Evolutionary conservation across 2,797 vertebrate genomes (phyloP).

Genomic region (Notamacropus eugenii): DNA sequence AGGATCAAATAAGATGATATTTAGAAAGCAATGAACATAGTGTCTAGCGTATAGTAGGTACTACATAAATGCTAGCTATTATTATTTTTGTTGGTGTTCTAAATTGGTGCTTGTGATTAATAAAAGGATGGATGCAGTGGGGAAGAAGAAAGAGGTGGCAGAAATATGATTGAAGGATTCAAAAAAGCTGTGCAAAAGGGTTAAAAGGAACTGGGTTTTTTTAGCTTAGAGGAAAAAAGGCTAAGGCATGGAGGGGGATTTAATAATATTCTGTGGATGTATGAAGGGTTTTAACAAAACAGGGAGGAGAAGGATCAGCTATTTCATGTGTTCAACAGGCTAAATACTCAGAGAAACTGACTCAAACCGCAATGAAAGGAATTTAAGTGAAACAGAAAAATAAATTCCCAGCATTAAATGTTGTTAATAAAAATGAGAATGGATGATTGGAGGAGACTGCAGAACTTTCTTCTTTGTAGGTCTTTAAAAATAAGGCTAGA

Average conservation of each 20-base stretch:
- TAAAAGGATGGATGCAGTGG: not conserved
- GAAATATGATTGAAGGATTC: not conserved
- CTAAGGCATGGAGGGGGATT: not conserved
- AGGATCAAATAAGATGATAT: not conserved
- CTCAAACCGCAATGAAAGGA: not conserved
- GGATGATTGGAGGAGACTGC: not conserved
- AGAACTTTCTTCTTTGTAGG: not conserved
- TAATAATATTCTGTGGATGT: not conserved
- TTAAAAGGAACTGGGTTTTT: not conserved
- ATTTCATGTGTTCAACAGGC: not conserved
- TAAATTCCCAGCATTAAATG: not conserved
- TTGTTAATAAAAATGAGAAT: not conserved
- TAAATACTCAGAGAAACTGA: not conserved
- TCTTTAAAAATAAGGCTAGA: not conserved
- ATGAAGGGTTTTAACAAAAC: not conserved
- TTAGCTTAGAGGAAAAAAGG: not conserved
- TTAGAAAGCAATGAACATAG: not conserved
- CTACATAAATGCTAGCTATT: not conserved
- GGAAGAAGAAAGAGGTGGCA: not conserved
- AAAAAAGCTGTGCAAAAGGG: not conserved
- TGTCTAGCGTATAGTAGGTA: not conserved
- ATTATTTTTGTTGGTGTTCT: not conserved
- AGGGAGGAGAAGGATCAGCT: not conserved
- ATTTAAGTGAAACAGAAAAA: not conserved
- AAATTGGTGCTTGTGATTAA: not conserved